phyloP scores from a whole-genome alignment of 2,888 invertebrate genomes.

The Abrostola tripartita region DNA sequence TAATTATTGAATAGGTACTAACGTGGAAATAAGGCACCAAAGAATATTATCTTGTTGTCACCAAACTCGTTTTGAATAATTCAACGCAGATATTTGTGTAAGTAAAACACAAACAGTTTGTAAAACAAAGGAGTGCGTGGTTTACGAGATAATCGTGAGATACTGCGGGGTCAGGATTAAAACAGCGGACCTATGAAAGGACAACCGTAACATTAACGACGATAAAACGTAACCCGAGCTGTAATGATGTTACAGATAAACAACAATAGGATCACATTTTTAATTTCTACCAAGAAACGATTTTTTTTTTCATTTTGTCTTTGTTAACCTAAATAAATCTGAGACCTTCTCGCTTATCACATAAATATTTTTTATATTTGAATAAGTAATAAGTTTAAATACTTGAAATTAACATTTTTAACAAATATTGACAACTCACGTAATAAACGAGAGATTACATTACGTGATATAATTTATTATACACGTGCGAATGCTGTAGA shows the following conservation, averaged over 20 bases:
- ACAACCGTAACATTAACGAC: constrained; percentile 37
- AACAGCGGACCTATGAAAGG: constrained; percentile 39
- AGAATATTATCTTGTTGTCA: no score
- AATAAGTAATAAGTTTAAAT: no score
- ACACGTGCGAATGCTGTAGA: no score
- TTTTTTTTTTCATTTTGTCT: no score
- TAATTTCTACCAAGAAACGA: not conserved
- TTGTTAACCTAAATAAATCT: not conserved
- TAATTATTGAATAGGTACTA: no score
- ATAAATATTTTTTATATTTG: no score
- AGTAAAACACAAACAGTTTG: constrained; percentile 16
- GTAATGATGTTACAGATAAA: constrained; percentile 42
- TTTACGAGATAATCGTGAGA: constrained; percentile 45
- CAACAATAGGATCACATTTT: constrained; percentile 36
- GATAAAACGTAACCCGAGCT: constrained; percentile 37
- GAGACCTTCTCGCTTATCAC: no score
- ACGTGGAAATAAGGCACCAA: no score
- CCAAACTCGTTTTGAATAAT: not conserved
- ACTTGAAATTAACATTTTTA: no score
- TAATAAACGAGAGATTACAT: no score
- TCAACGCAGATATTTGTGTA: not conserved
- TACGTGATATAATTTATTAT: no score
- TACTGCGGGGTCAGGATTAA: constrained; percentile 30
- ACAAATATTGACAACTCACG: no score
- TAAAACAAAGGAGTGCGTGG: constrained; percentile 25